phyloP scores from a whole-genome alignment of 30 jellyfish, hydroid and myxozoan genomes.

The Clytia hemisphaerica region DNA sequence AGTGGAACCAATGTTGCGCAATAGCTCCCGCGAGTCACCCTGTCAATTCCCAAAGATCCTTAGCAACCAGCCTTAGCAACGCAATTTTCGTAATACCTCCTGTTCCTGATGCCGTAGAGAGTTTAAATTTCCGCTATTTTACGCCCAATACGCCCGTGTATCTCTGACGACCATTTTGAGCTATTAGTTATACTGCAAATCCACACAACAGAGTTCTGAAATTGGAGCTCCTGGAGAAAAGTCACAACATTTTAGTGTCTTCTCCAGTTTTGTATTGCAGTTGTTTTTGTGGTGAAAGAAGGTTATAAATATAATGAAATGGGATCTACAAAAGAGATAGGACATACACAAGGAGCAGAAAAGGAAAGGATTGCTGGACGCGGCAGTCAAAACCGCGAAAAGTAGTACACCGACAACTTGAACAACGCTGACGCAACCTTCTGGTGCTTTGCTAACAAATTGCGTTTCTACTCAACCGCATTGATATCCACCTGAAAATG shows the following conservation, averaged over 20 bases:
- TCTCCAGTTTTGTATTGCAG: conserved; percentile 2
- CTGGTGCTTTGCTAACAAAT: conserved; percentile 2
- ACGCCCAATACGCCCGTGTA: too few species aligned
- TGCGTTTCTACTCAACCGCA: not conserved
- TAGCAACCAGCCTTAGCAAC: too few species aligned
- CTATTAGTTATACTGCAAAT: too few species aligned
- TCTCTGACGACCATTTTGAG: too few species aligned
- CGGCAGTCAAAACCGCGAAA: not conserved
- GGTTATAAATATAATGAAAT: not conserved
- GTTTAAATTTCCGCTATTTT: too few species aligned
- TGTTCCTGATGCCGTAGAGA: too few species aligned
- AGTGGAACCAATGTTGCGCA: conserved; percentile 5
- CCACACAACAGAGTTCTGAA: too few species aligned
- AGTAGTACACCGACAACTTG: not conserved
- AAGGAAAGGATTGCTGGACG: not conserved
- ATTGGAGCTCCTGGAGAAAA: conserved; percentile 5
- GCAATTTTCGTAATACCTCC: too few species aligned
- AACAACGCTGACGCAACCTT: conserved; percentile 3
- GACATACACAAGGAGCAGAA: conserved; percentile 1
- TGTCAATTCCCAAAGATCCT: too few species aligned
- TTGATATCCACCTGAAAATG: not conserved
- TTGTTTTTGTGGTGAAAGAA: too few species aligned
- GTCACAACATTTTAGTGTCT: too few species aligned
- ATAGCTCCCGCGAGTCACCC: conserved; percentile 7
- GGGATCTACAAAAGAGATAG: not conserved